Evolutionary conservation across 2,797 vertebrate genomes (phyloP).

Genomic region (Xerus rutilus): DNA sequence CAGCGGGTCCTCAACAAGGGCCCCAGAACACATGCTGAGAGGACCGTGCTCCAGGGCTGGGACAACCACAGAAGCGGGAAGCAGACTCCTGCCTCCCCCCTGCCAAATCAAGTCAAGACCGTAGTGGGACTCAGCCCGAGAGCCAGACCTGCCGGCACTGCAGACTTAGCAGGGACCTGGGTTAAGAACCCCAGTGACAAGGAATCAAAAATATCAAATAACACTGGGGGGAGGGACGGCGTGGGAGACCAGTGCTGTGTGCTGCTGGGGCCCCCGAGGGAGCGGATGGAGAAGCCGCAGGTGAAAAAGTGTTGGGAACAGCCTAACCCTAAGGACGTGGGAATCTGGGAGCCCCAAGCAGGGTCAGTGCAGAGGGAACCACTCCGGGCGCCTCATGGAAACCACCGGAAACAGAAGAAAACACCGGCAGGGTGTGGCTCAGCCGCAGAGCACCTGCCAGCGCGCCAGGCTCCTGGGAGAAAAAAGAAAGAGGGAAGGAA

Average conservation of each 20-base stretch:
- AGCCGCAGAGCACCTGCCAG: fast-evolving
- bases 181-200: background rate
- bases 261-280: fast-evolving
- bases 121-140: too few species aligned
- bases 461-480: background rate
- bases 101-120: background rate
- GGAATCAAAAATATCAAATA: background rate
- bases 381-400: fast-evolving
- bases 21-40: background rate
- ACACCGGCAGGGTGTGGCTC: background rate
- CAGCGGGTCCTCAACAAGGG: background rate
- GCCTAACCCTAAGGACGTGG: too few species aligned
- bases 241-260: fast-evolving
- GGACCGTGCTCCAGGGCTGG: background rate
- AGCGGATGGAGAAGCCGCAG: too few species aligned
- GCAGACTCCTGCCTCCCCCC: background rate
- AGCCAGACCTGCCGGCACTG: background rate
- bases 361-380: background rate
- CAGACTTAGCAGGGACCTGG: background rate
- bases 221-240: too few species aligned
- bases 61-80: background rate
- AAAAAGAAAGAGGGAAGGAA: too few species aligned
- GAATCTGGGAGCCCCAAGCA: background rate
- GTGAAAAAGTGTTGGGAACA: too few species aligned
- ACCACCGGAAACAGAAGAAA: background rate